phyloP scores from a whole-genome alignment of 1,140 invertebrate species.

The Musca vetustissima region DNA sequence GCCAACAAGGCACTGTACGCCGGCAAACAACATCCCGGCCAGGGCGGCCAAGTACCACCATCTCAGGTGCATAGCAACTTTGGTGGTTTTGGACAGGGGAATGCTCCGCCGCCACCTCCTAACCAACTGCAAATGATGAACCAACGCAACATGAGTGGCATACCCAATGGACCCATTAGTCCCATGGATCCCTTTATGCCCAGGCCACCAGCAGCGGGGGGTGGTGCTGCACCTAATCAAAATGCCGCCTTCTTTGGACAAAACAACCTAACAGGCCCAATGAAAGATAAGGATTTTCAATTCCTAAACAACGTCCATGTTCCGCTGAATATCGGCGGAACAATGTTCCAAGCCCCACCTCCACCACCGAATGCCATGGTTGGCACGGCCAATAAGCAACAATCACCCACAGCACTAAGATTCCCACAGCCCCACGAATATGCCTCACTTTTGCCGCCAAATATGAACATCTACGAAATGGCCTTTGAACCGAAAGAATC shows the following conservation, averaged over 20 bases:
- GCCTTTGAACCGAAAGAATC: slow-evolving; percentile 52
- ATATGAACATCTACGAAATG: slow-evolving; percentile 55
- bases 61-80: slow-evolving; percentile 40
- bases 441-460: slow-evolving; percentile 46
- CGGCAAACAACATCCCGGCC: slow-evolving; percentile 29
- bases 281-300: slow-evolving; percentile 57
- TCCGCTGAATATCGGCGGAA: slow-evolving; percentile 27
- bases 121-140: slow-evolving; percentile 36
- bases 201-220: slow-evolving; percentile 7
- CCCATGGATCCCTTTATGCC: slow-evolving; percentile 44
- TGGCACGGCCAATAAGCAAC: slow-evolving; percentile 36
- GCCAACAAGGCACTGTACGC: slow-evolving; percentile 49
- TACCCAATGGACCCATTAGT: slow-evolving; percentile 52
- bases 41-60: slow-evolving; percentile 35
- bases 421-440: slow-evolving; percentile 45
- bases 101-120: slow-evolving; percentile 25
- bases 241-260: slow-evolving; percentile 41
- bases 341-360: slow-evolving; percentile 36
- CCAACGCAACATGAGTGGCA: slow-evolving; percentile 39
- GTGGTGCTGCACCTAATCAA: slow-evolving; percentile 27
- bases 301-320: slow-evolving; percentile 59
- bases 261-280: slow-evolving; percentile 24
- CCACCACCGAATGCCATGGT: slow-evolving; percentile 41
- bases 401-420: slow-evolving; percentile 47
- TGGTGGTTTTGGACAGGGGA: slow-evolving; percentile 29